phyloP scores from a whole-genome alignment of 2,888 invertebrate genomes.

The Allophyes oxyacanthae region DNA sequence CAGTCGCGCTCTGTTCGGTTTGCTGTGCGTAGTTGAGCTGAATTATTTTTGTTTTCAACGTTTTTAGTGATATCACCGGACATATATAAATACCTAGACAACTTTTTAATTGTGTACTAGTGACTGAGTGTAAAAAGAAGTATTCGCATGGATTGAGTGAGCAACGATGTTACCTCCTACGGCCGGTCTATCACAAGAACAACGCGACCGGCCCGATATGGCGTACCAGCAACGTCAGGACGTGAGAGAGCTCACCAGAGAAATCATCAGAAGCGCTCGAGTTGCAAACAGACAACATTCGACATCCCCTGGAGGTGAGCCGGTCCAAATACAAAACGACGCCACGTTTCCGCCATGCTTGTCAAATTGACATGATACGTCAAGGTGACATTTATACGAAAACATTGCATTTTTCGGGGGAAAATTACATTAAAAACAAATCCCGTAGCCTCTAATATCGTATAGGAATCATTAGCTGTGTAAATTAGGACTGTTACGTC shows the following conservation, averaged over 20 bases:
- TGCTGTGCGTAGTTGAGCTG: conserved; percentile 75
- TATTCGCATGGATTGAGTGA: conserved; percentile 83
- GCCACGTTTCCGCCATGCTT: conserved; percentile 89
- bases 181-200: conserved; percentile 85
- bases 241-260: conserved; percentile 83
- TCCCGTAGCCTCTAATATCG: conserved; percentile 44
- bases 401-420: conserved; percentile 77
- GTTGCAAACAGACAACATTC: conserved; percentile 81
- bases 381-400: conserved; percentile 88
- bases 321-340: conserved; percentile 80
- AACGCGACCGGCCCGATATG: conserved; percentile 86
- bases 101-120: conserved; percentile 62
- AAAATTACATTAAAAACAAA: conserved; percentile 65
- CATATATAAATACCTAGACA: conserved; percentile 52
- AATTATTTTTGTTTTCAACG: conserved; percentile 71
- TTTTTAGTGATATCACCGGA: conserved; percentile 51
- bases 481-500: conserved; percentile 83
- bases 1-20: conserved; percentile 84
- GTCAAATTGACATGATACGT: conserved; percentile 88
- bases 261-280: conserved; percentile 83
- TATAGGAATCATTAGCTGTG: conserved; percentile 51
- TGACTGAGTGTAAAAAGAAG: conserved; percentile 67
- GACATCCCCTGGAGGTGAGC: conserved; percentile 87
- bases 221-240: conserved; percentile 85
- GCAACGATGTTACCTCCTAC: conserved; percentile 86